Evolutionary conservation across 2,113 vertebrate species (phyloP).

Genomic region (Telmatochromis sp.): DNA sequence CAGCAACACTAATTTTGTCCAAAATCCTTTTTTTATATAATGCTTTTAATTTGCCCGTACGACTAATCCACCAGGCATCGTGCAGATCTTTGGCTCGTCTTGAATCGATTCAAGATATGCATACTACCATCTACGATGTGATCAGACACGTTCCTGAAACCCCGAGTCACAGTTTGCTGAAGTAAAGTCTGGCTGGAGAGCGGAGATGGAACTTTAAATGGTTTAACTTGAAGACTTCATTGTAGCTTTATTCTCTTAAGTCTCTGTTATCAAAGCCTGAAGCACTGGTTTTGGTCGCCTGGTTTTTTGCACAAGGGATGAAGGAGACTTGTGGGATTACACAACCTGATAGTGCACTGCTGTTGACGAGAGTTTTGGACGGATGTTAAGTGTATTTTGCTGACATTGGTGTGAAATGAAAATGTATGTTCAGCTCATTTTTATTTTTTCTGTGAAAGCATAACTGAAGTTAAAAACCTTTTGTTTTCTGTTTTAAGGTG

Average conservation of each 20-base stretch:
- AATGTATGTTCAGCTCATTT: background rate
- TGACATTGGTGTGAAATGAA: constrained; percentile 13
- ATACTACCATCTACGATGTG: constrained; percentile 78
- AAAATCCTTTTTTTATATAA: background rate
- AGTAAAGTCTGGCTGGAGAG: constrained; percentile 12
- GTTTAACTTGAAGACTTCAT: constrained; percentile 13
- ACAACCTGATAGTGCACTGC: constrained; percentile 44
- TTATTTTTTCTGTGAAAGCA: background rate
- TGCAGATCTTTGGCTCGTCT: constrained; percentile 69
- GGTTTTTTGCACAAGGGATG: constrained; percentile 41
- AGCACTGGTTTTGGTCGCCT: background rate
- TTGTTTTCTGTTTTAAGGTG: background rate
- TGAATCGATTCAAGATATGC: constrained; percentile 67
- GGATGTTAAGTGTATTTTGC: background rate
- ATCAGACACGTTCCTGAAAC: constrained; percentile 74
- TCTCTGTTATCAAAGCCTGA: constrained; percentile 4
- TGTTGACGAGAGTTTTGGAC: background rate
- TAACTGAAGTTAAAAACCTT: background rate
- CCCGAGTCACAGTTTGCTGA: constrained; percentile 61
- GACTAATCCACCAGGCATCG: constrained; percentile 54
- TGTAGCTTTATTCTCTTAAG: constrained; percentile 22
- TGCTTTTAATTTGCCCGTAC: background rate
- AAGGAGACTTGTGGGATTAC: background rate
- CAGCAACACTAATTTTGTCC: background rate
- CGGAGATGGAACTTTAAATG: background rate